A percentile compares a stretch with the other conserved stretches of the same genome.
Conservation (phyloP, 2,113 vertebrate genomes). For the Colossoma macropomum region DNA sequence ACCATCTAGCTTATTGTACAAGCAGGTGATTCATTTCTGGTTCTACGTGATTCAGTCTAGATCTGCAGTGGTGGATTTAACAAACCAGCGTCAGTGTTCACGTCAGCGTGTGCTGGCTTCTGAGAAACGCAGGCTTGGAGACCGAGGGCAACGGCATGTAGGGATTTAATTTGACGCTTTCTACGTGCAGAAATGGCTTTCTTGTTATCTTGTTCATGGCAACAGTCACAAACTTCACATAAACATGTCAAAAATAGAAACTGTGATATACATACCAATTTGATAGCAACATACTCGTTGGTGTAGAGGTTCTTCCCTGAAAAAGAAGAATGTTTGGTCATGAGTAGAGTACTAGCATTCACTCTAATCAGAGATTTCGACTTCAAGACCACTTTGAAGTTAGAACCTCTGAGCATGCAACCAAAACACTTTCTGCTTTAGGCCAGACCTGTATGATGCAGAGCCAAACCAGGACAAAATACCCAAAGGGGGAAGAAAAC, state of each 20-base stretch:
- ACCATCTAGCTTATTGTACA: background rate
- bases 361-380: background rate
- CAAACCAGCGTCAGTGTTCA: constrained; percentile 3
- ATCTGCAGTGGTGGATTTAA: background rate
- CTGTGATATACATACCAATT: constrained; percentile 82
- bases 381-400: background rate
- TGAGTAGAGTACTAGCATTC: background rate
- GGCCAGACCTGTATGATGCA: background rate
- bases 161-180: constrained; percentile 18
- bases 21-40: background rate
- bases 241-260: background rate
- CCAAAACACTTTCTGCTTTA: background rate
- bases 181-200: background rate
- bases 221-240: background rate
- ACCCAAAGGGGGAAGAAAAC: background rate
- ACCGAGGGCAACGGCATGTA: background rate
- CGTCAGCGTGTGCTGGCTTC: background rate
- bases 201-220: background rate
- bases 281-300: constrained; percentile 92
- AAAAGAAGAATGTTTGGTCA: constrained; percentile 51
- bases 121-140: constrained; percentile 13
- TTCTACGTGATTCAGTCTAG: background rate
- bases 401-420: background rate
- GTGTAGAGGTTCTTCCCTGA: constrained; percentile 92
- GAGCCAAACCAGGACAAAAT: background rate